Evolutionary conservation across 2,113 vertebrate genomes (phyloP), one percentile per base, ranked within the genome.

Genomic region (Pachypanchax playfairii): DNA sequence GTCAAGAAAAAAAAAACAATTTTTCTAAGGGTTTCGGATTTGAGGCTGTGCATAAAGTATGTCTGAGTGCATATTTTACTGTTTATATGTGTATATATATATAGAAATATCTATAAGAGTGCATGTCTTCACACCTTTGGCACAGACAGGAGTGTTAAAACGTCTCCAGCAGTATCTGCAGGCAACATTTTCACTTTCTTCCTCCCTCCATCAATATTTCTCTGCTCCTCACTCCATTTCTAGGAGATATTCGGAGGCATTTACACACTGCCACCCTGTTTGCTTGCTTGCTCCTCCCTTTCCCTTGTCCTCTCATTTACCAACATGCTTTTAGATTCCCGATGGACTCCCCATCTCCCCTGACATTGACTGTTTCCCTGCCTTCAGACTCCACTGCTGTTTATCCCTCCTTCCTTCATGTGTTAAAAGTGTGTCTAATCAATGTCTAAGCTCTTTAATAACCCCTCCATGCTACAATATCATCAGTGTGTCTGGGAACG

Each of bases 81-180:
- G 17, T 52, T 4, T 43, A 31, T 47, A 28, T 72, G 57, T 50
- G 50, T 54, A 28, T 20, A 21, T 25, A 50, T n/a, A n/a, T n/a
- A n/a, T n/a, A n/a, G n/a, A 20, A 33, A 42, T 74, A 54, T 71
- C 29, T 75, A 15, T 59, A 43, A 57, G 77, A 66, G 72, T 71
- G 76, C 47, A 41, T 53, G 48, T 80, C 56, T 77, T 85, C 55
- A 77, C 85, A 86, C 83, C 67, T 73, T 21, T 56, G 42, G 54
- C 58, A 53, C 51, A 73, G 56, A 87, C 85, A 80, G 43, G 62
- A 77, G 85, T 83, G 86, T 78, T 76, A 87, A 88, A 87, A 88
- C 69, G 75, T 83, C 60, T 77, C 68, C 65, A 70, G 58, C 70
- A 54, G 31, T 18, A 50, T 69, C 47, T 43, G 67, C 41, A 63